Base-by-base conservation (phyloP, 2,113 vertebrate species). In the Oriolus oriolus region DNA sequence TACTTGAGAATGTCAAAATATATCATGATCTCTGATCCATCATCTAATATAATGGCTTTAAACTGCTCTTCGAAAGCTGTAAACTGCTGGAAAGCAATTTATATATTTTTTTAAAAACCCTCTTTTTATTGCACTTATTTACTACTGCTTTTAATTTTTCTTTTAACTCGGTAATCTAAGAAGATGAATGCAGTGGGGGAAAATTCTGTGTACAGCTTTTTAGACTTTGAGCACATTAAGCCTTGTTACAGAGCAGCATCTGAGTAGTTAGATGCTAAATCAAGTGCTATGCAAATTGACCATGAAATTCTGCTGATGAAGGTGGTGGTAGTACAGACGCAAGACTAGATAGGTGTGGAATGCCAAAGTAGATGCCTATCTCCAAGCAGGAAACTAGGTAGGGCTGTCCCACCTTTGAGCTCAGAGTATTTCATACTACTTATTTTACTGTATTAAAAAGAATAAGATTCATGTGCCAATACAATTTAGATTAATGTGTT, bases 1-100 rank as follows among this genome's bases (percentile, higher is more conserved):
- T 83, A 47, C 33, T 93, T 88, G 49, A 83, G 42, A 82, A 73
- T 68, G 41, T 85, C 52, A 85, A 73, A 96, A 83, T 65, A 35
- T 13, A 59, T 82, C 61, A 50, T 27, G 49, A 27, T 88, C 28
- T 50, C 23, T 68, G 11, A 83, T 73, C 77, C 57, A 53, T 17
- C 59, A 41, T 64, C 10, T 57, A 28, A 37, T 73, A 33, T 47
- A 76, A 63, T 56, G 30, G 24, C 44, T 86, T 76, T 30, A 92
- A 79, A 52, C 11, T 69, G 71, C 45, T 73, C 9, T 44, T 79
- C 86, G 57, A 53, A 90, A 73, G 21, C 49, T 71, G 10, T 37
- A 66, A 82, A 42, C 66, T 82, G 16, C 65, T 90, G 63, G 44
- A 71, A 75, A 85, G 17, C 26, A 33, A 39, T 75, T 78, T 39